Evolutionary conservation across 2,888 invertebrate genomes (phyloP).

Genomic region (Corythucha ciliata): DNA sequence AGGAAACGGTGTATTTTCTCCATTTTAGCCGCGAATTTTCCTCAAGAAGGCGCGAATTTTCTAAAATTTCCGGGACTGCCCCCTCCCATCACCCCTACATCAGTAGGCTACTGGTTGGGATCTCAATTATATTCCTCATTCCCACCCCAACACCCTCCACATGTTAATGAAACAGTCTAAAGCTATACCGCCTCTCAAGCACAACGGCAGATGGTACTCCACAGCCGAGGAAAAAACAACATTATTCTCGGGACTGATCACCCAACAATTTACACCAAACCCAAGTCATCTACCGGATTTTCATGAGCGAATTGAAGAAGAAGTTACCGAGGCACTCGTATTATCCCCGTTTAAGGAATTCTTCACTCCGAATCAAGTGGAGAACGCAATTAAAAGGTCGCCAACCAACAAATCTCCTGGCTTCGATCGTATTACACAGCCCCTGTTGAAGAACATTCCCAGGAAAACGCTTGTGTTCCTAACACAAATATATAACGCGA

Average conservation of each 20-base stretch:
- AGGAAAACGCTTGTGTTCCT: slow-evolving; percentile 1
- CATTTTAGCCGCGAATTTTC: no score
- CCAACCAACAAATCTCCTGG: slow-evolving; percentile 15
- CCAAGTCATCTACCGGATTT: slow-evolving; percentile 12
- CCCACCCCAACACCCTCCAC: no score
- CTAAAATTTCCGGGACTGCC: no score
- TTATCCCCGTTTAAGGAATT: slow-evolving; percentile 7
- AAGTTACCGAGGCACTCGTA: not conserved
- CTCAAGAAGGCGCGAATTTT: no score
- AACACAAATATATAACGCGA: slow-evolving; percentile 6
- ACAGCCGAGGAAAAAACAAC: slow-evolving; percentile 9
- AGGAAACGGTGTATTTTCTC: no score
- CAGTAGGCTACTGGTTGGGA: no score
- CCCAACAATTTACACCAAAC: slow-evolving; percentile 6
- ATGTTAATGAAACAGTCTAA: not conserved
- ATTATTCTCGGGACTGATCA: not conserved
- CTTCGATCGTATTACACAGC: slow-evolving; percentile 13
- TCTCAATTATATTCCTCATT: no score
- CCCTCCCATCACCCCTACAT: no score
- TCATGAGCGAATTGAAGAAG: not conserved
- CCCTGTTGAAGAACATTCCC: slow-evolving; percentile 7
- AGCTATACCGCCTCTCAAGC: not conserved
- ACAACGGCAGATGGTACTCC: slow-evolving; percentile 2
- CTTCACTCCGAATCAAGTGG: slow-evolving; percentile 6
- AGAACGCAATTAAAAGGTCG: no score